Percentiles rank a stretch among this genome's conserved stretches.
Conservation (phyloP, 1,140 invertebrate genomes). For the Hylyphantes graminicola region DNA sequence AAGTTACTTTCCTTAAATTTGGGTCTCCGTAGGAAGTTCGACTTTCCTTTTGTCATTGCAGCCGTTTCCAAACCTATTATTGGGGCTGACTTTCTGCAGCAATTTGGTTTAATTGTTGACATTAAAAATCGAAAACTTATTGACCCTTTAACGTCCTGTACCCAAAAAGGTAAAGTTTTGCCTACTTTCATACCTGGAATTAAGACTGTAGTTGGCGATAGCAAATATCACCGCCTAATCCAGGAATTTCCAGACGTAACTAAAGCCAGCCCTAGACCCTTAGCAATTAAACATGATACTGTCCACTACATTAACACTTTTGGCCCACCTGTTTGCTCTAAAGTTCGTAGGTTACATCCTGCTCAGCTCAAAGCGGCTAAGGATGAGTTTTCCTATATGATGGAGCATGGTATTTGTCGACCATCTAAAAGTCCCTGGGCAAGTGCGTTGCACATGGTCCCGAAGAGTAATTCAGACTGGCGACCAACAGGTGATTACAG, state of each 20-base stretch:
- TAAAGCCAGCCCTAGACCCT: no score
- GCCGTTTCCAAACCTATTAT: not conserved
- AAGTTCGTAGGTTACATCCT: slow-evolving; percentile 19
- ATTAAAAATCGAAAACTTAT: not conserved
- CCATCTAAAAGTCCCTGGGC: slow-evolving; percentile 62
- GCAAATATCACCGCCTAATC: not conserved
- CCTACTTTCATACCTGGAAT: not conserved
- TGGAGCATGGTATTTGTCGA: slow-evolving; percentile 47
- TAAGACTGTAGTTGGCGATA: not conserved
- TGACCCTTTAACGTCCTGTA: not conserved
- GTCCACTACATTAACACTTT: slow-evolving; percentile 39
- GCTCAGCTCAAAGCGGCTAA: not conserved
- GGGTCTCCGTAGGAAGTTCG: not conserved
- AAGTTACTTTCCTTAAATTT: not conserved
- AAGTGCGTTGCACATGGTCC: slow-evolving; percentile 62
- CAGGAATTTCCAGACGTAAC: not conserved
- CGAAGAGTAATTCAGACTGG: not conserved
- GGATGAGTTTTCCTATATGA: slow-evolving; percentile 41
- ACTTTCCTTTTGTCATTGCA: not conserved
- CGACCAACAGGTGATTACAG: not conserved
- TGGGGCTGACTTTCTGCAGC: not conserved
- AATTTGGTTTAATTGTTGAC: slow-evolving; percentile 9
- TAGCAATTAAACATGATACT: not conserved
- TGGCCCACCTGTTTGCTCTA: slow-evolving; percentile 15
- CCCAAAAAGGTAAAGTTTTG: not conserved